phyloP scores from a whole-genome alignment of 2,113 vertebrate genomes.

The Hiodon alosoides region DNA sequence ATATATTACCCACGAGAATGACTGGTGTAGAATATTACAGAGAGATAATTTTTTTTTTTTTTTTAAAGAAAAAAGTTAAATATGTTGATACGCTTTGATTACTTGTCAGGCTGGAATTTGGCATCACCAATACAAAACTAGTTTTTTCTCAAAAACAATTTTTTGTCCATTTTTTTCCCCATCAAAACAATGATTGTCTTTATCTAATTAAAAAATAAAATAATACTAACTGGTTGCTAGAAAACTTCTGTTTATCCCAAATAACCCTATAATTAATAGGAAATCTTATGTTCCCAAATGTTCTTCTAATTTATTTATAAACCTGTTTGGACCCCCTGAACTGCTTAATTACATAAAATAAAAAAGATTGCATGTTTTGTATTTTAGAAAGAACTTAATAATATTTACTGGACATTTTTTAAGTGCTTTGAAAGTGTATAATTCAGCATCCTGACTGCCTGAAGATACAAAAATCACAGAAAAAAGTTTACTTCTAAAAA shows the following conservation, averaged over 20 bases:
- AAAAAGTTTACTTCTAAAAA: slow-evolving; percentile 57
- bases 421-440: slow-evolving; percentile 68
- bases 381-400: slow-evolving; percentile 25
- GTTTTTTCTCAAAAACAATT: slow-evolving; percentile 16
- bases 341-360: slow-evolving; percentile 63
- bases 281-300: slow-evolving; percentile 49
- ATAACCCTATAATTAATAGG: slow-evolving; percentile 44
- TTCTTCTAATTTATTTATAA: slow-evolving; percentile 65
- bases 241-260: slow-evolving; percentile 48
- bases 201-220: neutral
- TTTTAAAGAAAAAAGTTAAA: slow-evolving; percentile 37
- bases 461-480: slow-evolving; percentile 55
- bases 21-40: slow-evolving; percentile 45
- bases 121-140: slow-evolving; percentile 28
- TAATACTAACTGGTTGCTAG: slow-evolving; percentile 38
- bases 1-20: slow-evolving; percentile 51
- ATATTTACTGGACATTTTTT: slow-evolving; percentile 62
- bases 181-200: slow-evolving; percentile 36
- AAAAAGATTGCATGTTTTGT: slow-evolving; percentile 80
- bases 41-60: slow-evolving; percentile 45
- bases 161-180: slow-evolving; percentile 31
- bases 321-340: slow-evolving; percentile 56
- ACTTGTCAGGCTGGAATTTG: slow-evolving; percentile 35
- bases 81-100: slow-evolving; percentile 29
- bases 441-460: slow-evolving; percentile 55